Evolutionary conservation across 2,797 vertebrate genomes (phyloP).

Genomic region (Aulostomus chinensis): DNA sequence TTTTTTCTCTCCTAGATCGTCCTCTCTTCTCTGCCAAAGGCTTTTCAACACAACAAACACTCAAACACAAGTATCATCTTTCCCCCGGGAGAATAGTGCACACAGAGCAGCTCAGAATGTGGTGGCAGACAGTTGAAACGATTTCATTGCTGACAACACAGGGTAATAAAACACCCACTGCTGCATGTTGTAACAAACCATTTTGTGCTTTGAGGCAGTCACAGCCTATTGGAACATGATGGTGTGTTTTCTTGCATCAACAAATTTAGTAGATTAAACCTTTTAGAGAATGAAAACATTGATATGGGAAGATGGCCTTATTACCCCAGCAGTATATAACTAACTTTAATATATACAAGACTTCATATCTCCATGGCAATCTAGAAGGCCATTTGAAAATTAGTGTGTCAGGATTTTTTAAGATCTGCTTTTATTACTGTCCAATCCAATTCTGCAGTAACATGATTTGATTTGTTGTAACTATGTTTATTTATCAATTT

Average conservation of each 20-base stretch:
- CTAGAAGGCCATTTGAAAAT: conserved; percentile 45
- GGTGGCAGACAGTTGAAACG: conserved; percentile 66
- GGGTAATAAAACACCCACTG: conserved; percentile 67
- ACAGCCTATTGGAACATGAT: conserved; percentile 46
- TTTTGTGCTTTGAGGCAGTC: conserved; percentile 44
- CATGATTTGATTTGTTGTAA: conserved; percentile 47
- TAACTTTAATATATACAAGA: conserved; percentile 21
- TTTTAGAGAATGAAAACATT: conserved; percentile 27
- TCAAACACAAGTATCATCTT: conserved; percentile 74
- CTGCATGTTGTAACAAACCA: conserved; percentile 62
- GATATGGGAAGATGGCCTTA: conserved; percentile 18
- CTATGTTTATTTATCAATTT: conserved; percentile 39
- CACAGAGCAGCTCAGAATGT: conserved; percentile 58
- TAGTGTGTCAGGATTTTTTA: conserved; percentile 40
- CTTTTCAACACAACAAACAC: conserved; percentile 77
- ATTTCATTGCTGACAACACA: conserved; percentile 71
- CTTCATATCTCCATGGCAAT: conserved; percentile 21
- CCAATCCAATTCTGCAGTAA: conserved; percentile 45
- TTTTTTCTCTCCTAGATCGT: conserved; percentile 58
- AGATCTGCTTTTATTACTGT: conserved; percentile 39
- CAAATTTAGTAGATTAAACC: conserved; percentile 31
- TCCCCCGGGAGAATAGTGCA: conserved; percentile 60
- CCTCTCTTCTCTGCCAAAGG: conserved; percentile 61
- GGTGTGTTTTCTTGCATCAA: conserved; percentile 37
- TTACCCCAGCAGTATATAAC: conserved; percentile 9